Base-by-base conservation (phyloP, 2,888 invertebrate species). In the Malthinus flaveolus region DNA sequence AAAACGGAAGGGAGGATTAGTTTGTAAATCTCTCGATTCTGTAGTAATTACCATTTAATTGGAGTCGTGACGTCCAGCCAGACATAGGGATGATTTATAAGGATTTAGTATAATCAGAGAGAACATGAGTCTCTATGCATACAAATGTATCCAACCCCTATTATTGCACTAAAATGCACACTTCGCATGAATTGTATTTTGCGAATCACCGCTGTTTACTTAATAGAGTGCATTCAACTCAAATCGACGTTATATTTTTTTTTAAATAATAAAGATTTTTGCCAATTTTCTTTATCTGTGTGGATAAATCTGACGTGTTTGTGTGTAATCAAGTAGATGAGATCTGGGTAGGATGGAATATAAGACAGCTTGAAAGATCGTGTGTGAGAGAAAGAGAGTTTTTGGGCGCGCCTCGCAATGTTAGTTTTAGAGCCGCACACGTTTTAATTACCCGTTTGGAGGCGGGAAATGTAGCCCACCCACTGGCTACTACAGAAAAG, bases 41-140 rank as follows among this genome's bases (percentile, higher is more conserved):
- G 35, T 49, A 59, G 63, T 67, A 66, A 67, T 66, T 63, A 62
- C 62, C 56, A 62, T 66, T 67, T 67, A 67, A 66, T 64, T 63
- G 62, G 48, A 59, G 62, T 59, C 66, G 65, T 65, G 66, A 66
- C 66, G 65, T 59, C 58, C 62, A 59, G 60, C 59, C 50, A 61
- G 58, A 55, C 58, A 54, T 60, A 49, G 59, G 67, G 66, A 66
- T 67, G 67, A 67, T 67, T 66, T 66, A 67, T 63, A 56, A 57
- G 63, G 63, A 65, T 67, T 65, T 63, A 56, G 55, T 56, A 45
- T 59, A 49, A 66, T 62, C 52, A 56, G 56, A 51, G 61, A 61
- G 63, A 61, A 50, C 23, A 23, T 23, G 23, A 23, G 23, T 23
- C 59, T 55, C 37, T 53, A 51, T 62, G 64, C 59, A 63, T 63